Base-by-base conservation (phyloP, 2,888 invertebrate species). In the Chaitophorus viminalis region DNA sequence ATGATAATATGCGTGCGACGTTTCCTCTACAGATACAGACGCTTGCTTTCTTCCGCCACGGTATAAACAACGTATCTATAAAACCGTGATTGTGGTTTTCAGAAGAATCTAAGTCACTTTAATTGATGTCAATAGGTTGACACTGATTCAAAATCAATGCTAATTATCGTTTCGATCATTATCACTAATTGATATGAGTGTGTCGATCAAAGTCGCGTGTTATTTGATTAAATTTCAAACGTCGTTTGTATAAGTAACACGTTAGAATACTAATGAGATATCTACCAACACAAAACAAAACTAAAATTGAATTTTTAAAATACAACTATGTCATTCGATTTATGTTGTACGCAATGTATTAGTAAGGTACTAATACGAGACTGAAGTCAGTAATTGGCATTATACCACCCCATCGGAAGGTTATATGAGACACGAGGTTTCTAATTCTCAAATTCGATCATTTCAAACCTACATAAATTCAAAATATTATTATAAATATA, bases 41-140 rank as follows among this genome's bases (percentile, higher is more conserved):
- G 52, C 76, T 84, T 76, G 52, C 76, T 84, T 76, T 84, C 76
- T 76, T 65, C 83, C 25, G 3, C 39, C n/a, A 17, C 17, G 21
- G 52, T 70, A 46, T 46, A 82, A 82, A 82, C 46, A 52, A 29
- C 36, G 36, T 29, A 36, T 36, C 36, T n/a, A 46, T 11, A 14
- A 46, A 2, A 14, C 14, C 11, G 46, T 46, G 82, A 70, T 39
- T 14, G 25, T 0, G 33, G 74, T 46, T 75, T 74, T 82, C 33
- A 54, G 31, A 82, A 72, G 25, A 82, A 46, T 39, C 29, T 1
- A 39, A 75, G 31, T 76, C 29, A 46, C n/a, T 29, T n/a, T 6
- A 39, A 83, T 75, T 8, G 74, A 60, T 39, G 54, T 75, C 83
- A 75, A 75, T 29, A 36, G 74, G 29, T 75, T 31, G 75, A 82